Percentiles rank a stretch among this genome's conserved stretches.
Conservation (phyloP, 2,797 vertebrate genomes). For the Selene dorsalis region DNA sequence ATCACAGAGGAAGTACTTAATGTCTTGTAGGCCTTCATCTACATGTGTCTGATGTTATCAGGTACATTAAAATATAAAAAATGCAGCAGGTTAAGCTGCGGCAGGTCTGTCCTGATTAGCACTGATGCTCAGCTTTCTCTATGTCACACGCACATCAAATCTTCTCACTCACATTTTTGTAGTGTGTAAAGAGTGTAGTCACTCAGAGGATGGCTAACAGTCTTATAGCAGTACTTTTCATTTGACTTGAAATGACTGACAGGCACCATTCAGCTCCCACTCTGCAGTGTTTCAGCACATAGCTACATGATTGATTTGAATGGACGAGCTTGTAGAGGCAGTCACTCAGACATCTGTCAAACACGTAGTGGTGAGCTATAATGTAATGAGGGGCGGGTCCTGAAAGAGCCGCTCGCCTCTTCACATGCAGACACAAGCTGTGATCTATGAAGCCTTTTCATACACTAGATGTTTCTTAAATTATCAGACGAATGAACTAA, state of each 20-base stretch:
- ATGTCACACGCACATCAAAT: constrained; percentile 13
- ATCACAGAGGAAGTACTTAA: constrained; percentile 29
- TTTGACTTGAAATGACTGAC: constrained; percentile 37
- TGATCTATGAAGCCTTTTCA: neutral
- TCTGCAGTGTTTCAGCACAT: constrained; percentile 20
- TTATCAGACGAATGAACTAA: constrained; percentile 5
- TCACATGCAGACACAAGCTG: constrained; percentile 25
- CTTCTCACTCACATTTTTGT: constrained; percentile 14
- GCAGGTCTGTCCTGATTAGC: neutral
- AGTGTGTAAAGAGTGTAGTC: constrained; percentile 6
- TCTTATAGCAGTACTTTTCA: constrained; percentile 17
- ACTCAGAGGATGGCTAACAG: neutral
- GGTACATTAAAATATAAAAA: constrained; percentile 20
- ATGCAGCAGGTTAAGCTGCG: constrained; percentile 4
- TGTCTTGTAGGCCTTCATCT: constrained; percentile 26
- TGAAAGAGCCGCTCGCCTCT: constrained; percentile 30
- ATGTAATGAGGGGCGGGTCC: constrained; percentile 49
- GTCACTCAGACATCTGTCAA: constrained; percentile 43
- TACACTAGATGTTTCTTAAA: constrained; percentile 18
- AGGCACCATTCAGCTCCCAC: constrained; percentile 48
- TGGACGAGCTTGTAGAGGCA: constrained; percentile 35
- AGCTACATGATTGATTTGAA: constrained; percentile 55
- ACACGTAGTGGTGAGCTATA: constrained; percentile 33
- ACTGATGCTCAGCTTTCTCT: neutral
- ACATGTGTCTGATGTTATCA: constrained; percentile 33